Base-by-base conservation (phyloP, 2,113 vertebrate species). In the Pseudorasbora parva region DNA sequence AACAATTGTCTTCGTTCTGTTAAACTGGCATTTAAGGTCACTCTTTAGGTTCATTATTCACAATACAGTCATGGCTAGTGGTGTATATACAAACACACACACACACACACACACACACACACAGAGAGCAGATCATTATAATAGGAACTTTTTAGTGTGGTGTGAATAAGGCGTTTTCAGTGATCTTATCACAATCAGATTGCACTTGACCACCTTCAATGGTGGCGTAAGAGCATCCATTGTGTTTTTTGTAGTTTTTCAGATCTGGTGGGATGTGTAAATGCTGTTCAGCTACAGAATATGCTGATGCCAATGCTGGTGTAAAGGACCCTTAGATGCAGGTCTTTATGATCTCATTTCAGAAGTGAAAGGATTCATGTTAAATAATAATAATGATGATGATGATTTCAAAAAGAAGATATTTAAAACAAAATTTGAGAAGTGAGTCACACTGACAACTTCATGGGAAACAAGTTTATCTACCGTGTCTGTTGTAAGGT, bases 21-120 rank as follows among this genome's bases (percentile, higher is more conserved):
- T n/a, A 84, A 85, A 79, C 71, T 88, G 87, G 81, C 56, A 82
- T 77, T 84, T 59, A 80, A 76, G 78, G 78, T 43, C 60, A 25
- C 11, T 82, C 43, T 85, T 81, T 90, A 56, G 85, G 85, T 60
- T 69, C 49, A 73, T 81, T 76, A 51, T 68, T 81, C 73, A 59
- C 75, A 78, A 71, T 56, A 41, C 30, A 72, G 37, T 43, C 54
- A 66, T n/a, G 33, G 64, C 11, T 33, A 8, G 30, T 43, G 23
- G 7, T 60, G 64, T 43, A 21, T 45, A 81, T 62, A 23, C 68
- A 41, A n/a, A 49, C 25, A 66, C 6, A 71, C 21, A 78, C 2
- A 17, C 27, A 33, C 72, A 30, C 1, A 8, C 30, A 37, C 6
- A 71, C 21, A 78, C 2, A 17, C 27, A 33, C 72, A 30, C 1